Evolutionary conservation across 2,797 vertebrate species (phyloP).

Genomic region (Phaenicophaeus curvirostris): DNA sequence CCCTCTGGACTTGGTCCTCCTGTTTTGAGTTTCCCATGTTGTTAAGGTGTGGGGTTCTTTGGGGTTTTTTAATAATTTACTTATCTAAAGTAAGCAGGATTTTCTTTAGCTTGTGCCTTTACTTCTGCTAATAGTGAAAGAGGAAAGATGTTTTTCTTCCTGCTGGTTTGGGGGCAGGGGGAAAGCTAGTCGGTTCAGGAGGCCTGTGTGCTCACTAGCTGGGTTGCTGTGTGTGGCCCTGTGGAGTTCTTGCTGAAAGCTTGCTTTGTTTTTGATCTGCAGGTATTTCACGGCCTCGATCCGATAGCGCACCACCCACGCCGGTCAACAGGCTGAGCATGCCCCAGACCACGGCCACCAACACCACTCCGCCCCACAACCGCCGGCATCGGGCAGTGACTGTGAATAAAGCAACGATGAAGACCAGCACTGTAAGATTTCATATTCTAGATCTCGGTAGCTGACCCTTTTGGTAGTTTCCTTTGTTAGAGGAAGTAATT

Average conservation of each 20-base stretch:
- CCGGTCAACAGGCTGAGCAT: slow-evolving; percentile 87
- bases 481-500: background rate
- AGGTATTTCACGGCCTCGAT: slow-evolving; percentile 90
- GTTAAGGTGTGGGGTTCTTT: background rate
- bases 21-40: accelerated
- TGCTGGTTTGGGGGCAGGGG: background rate
- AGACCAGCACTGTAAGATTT: slow-evolving; percentile 88
- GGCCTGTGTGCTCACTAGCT: background rate
- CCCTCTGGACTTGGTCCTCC: background rate
- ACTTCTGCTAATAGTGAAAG: background rate
- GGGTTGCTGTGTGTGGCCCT: background rate
- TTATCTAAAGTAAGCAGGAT: background rate
- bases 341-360: slow-evolving; percentile 80
- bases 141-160: background rate
- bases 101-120: background rate
- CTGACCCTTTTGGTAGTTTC: background rate
- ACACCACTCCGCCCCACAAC: slow-evolving; percentile 90
- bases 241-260: background rate
- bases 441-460: background rate
- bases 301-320: slow-evolving; percentile 91
- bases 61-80: background rate
- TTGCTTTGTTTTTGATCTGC: background rate
- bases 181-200: background rate
- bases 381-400: slow-evolving; percentile 89
- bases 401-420: slow-evolving; percentile 91